Percentiles rank a stretch among this genome's conserved stretches.
Conservation (phyloP, 1,140 invertebrate species). For the Penaeus japonicus region DNA sequence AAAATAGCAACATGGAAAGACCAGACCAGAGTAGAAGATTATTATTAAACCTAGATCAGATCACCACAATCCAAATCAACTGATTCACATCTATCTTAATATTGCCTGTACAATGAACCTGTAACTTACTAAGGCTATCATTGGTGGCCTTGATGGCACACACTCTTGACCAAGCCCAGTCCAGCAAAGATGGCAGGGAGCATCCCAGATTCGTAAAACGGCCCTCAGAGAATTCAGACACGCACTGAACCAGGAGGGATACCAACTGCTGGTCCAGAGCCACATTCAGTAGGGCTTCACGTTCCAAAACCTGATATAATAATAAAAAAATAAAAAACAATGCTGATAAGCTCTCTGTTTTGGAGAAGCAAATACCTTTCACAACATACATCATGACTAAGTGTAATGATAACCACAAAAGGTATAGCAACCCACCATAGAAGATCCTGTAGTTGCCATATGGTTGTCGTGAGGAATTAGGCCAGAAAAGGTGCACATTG, state of each 20-base stretch:
- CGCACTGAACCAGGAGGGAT: slow-evolving; percentile 76
- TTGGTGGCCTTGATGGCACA: slow-evolving; percentile 75
- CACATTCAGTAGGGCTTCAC: slow-evolving; percentile 78
- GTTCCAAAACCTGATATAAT: slow-evolving; percentile 68
- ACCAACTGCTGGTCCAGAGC: slow-evolving; percentile 79
- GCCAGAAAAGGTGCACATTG: slow-evolving; percentile 54
- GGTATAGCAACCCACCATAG: not conserved
- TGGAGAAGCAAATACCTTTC: not conserved
- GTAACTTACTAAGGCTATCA: slow-evolving; percentile 72
- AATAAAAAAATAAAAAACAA: not conserved
- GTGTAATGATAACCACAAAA: not conserved
- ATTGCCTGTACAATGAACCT: too few species aligned
- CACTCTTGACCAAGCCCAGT: slow-evolving; percentile 81
- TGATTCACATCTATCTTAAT: too few species aligned
- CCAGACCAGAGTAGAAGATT: too few species aligned
- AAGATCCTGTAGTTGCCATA: not conserved
- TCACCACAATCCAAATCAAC: too few species aligned
- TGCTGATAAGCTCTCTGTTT: not conserved
- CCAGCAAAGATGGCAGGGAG: slow-evolving; percentile 73
- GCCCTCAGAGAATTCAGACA: slow-evolving; percentile 75
- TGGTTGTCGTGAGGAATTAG: slow-evolving; percentile 29
- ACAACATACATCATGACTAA: not conserved
- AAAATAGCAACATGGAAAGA: too few species aligned
- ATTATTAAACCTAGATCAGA: too few species aligned
- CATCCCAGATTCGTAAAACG: slow-evolving; percentile 74